These are phyloP conservation scores for Schizotus pectinicornis DNA, from an alignment of 2,888 invertebrate genomes.

Conservation along the genomic window DNA sequence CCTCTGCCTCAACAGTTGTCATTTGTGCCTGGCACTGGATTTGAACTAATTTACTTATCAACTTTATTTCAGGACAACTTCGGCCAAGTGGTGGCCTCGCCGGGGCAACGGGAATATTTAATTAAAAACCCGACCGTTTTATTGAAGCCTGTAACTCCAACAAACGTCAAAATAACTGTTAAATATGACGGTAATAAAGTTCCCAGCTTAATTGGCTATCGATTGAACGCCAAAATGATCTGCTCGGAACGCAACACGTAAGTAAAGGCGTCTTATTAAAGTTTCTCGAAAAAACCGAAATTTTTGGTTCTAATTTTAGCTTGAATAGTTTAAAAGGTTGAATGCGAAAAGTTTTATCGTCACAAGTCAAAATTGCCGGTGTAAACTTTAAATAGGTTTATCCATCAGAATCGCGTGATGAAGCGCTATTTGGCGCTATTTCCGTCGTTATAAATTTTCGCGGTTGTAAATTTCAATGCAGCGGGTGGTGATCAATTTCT, in stretches of 20 bases:
- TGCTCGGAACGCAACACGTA: conserved; percentile 43
- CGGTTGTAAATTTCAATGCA: no score
- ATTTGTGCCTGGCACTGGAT: not conserved
- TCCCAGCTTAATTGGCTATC: conserved; percentile 46
- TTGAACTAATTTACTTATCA: conserved; percentile 10
- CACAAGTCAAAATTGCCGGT: no score
- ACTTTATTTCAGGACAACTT: conserved; percentile 36
- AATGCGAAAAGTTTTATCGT: no score
- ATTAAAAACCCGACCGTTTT: conserved; percentile 42
- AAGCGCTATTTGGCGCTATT: no score
- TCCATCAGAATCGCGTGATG: not conserved
- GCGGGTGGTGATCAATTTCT: no score
- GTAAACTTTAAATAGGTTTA: not conserved
- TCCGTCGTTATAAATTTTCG: no score
- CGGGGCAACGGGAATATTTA: conserved; percentile 38
- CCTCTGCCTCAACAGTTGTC: no score
- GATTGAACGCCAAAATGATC: conserved; percentile 48
- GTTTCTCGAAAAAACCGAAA: conserved; percentile 4
- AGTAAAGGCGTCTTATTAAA: conserved; percentile 20
- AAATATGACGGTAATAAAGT: conserved; percentile 44
- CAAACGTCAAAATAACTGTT: conserved; percentile 41
- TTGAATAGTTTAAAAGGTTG: not conserved
- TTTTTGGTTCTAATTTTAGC: conserved; percentile 20
- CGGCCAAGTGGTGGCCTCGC: conserved; percentile 20
- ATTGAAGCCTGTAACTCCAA: conserved; percentile 36